These are phyloP conservation scores for Megalops atlanticus DNA, from an alignment of 2,113 vertebrate genomes.

Conservation along the genomic window DNA sequence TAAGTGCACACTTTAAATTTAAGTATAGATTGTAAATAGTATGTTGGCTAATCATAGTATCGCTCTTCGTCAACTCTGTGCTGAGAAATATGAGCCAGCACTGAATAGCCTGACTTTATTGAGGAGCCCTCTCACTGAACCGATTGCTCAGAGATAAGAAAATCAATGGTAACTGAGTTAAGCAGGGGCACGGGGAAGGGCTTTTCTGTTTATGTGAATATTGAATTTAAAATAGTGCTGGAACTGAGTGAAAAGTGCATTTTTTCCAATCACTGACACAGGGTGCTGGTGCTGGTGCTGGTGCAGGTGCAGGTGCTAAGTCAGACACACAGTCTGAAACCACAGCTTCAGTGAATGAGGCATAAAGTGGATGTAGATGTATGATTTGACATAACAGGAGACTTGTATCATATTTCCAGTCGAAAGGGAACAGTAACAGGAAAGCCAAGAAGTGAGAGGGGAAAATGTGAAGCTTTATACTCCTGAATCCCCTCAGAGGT, in stretches of 20 bases:
- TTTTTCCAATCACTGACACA: background rate
- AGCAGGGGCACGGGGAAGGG: background rate
- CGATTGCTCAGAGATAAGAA: background rate
- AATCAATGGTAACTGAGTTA: constrained; percentile 12
- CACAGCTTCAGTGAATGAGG: too few relatives aligned
- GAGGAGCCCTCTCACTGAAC: background rate
- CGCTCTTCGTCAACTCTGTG: too few relatives aligned
- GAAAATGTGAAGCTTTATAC: background rate
- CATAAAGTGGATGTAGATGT: background rate
- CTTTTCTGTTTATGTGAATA: background rate
- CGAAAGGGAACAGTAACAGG: background rate
- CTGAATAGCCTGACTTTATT: background rate
- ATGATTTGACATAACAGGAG: too few relatives aligned
- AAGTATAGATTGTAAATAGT: too few relatives aligned
- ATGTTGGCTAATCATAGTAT: too few relatives aligned
- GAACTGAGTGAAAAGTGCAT: background rate
- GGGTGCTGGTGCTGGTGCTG: too few relatives aligned
- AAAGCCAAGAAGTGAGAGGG: background rate
- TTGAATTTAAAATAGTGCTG: background rate
- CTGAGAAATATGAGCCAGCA: background rate
- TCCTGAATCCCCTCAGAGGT: constrained; percentile 22
- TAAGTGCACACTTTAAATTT: too few relatives aligned
- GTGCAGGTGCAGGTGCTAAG: constrained; percentile 10
- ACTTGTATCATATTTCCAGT: background rate
- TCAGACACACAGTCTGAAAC: background rate